Evolutionary conservation across 2,888 invertebrate species (phyloP), one percentile per base, ranked within the genome.

Genomic region (Stenolophus ochropezus): DNA sequence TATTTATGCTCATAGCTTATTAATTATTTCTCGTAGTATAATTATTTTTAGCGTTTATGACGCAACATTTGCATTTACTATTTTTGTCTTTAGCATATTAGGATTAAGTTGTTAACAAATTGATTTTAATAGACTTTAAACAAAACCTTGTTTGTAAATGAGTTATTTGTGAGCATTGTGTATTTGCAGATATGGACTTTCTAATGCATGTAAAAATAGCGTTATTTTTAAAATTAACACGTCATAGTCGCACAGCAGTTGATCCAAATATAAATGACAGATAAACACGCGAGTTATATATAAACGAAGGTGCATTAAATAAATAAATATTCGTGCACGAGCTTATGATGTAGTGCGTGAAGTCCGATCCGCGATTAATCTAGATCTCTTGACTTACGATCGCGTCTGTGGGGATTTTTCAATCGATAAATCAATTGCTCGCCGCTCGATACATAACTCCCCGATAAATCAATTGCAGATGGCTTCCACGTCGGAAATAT

Each of bases 211-310:
- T 18, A 73, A 73, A 73, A 73, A 47, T 47, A 47, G 23, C 21
- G n/a, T 21, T 53, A 25, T 51, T 74, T 53, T 74, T 74, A 53
- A 51, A 53, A 74, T 25, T 74, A 74, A 53, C 74, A 74, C 53
- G 74, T 53, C 25, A 74, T 20, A 47, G 69, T 20, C 11, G 18
- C 51, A 51, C 53, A 25, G 74, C 74, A 74, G 25, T 18, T 51
- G 53, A 74, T 51, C 51, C 49, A 51, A 74, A 74, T 73, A 73
- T 73, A 74, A 53, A 74, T 53, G 74, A 74, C 53, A 51, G 23
- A 74, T 53, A 74, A 74, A 53, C 74, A 74, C 74, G 74, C 74
- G 8, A 74, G 51, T 74, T 74, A 74, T 74, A 74, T 51, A 74
- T 74, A 53, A 74, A 74, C 51, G 51, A 49, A 53, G 53, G 74